Evolutionary conservation across 30 jellyfish, hydroid and myxozoan genomes (phyloP).

Genomic region (Aurelia aurita): DNA sequence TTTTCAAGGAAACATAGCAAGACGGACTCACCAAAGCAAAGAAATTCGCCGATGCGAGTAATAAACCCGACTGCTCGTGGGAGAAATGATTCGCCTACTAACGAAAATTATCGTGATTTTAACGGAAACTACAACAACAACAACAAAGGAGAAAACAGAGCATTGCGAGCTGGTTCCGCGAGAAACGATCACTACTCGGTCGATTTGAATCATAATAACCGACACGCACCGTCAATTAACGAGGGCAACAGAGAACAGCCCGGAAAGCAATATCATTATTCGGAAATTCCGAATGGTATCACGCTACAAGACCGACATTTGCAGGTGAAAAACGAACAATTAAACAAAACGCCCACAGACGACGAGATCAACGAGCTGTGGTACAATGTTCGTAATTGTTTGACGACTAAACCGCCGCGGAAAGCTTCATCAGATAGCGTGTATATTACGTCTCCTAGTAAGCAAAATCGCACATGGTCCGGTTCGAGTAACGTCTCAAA

Average conservation of each 20-base stretch:
- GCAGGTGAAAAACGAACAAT: neutral
- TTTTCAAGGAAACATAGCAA: conserved; percentile 40
- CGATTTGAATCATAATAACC: neutral
- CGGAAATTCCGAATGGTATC: conserved; percentile 30
- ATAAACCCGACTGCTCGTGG: conserved; percentile 29
- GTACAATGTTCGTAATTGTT: conserved; percentile 88
- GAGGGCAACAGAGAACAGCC: neutral
- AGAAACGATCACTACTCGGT: no score
- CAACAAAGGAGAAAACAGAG: no score
- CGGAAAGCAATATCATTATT: neutral
- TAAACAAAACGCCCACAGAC: conserved; percentile 96
- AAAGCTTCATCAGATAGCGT: conserved; percentile 85
- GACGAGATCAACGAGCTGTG: conserved; percentile 94
- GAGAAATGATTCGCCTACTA: neutral
- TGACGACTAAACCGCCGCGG: conserved; percentile 63
- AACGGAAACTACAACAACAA: no score
- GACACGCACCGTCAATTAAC: neutral
- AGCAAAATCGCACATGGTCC: conserved; percentile 64
- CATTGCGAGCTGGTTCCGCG: no score
- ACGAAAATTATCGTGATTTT: neutral
- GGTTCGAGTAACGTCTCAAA: conserved; percentile 27
- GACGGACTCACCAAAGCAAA: conserved; percentile 15
- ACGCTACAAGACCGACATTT: conserved; percentile 9
- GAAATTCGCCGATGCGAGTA: conserved; percentile 74
- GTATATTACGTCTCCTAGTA: conserved; percentile 43